phyloP scores from a whole-genome alignment of 2,888 invertebrate genomes.

The Coelopa pilipes region DNA sequence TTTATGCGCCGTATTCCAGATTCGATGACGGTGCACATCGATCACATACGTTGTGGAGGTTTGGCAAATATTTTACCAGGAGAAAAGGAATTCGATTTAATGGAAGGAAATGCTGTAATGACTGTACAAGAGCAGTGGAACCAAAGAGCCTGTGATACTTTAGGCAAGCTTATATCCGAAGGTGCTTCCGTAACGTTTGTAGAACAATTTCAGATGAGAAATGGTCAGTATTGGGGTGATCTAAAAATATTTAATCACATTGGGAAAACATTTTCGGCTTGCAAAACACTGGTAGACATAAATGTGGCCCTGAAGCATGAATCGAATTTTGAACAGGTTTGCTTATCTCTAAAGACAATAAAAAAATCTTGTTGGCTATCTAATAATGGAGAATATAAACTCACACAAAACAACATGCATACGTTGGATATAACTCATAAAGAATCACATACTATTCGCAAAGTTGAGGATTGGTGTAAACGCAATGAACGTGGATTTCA shows the following conservation, averaged over 20 bases:
- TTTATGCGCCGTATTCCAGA: slow-evolving; percentile 47
- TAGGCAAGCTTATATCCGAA: slow-evolving; percentile 49
- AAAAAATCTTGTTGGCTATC: slow-evolving; percentile 48
- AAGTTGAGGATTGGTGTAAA: slow-evolving; percentile 53
- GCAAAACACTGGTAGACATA: slow-evolving; percentile 45
- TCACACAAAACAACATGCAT: slow-evolving; percentile 41
- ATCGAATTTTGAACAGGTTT: slow-evolving; percentile 39
- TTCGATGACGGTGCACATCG: slow-evolving; percentile 31
- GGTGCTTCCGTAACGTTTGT: slow-evolving; percentile 49
- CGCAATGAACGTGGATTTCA: slow-evolving; percentile 46
- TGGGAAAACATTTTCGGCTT: slow-evolving; percentile 45
- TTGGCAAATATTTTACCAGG: slow-evolving; percentile 47
- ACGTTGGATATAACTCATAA: background rate
- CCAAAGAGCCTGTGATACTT: slow-evolving; percentile 47
- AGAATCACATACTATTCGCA: slow-evolving; percentile 49
- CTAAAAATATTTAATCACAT: slow-evolving; percentile 49
- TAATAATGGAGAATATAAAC: slow-evolving; percentile 47
- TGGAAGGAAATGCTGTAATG: slow-evolving; percentile 45
- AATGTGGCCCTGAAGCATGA: slow-evolving; percentile 33
- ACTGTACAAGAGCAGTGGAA: slow-evolving; percentile 46
- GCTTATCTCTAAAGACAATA: slow-evolving; percentile 40
- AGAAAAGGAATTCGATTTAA: slow-evolving; percentile 51
- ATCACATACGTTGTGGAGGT: slow-evolving; percentile 46
- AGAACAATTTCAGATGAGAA: slow-evolving; percentile 40
- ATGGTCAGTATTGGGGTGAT: slow-evolving; percentile 49